These are phyloP conservation scores for Peromyscus aztecus DNA, from an alignment of 2,797 vertebrate genomes.

Conservation along the genomic window DNA sequence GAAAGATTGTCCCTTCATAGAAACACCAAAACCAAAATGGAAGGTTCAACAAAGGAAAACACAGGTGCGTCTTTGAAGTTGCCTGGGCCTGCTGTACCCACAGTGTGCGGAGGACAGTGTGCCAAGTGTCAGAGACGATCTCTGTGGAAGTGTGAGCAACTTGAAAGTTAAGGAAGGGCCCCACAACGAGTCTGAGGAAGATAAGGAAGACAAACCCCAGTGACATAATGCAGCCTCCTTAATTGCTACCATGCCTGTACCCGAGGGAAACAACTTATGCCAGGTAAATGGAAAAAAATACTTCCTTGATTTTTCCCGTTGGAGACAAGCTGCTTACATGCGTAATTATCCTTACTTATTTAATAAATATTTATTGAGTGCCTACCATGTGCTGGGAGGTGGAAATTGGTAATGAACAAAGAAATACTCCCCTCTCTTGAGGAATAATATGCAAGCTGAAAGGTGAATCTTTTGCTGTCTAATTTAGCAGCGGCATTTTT, in stretches of 20 bases:
- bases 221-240: conserved; percentile 44
- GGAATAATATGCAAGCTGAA: conserved; percentile 14
- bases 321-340: conserved; percentile 65
- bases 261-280: conserved; percentile 37
- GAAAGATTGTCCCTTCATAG: background rate
- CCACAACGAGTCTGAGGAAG: background rate
- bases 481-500: background rate
- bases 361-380: conserved; percentile 76
- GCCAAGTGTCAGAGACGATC: background rate
- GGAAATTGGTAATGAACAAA: conserved; percentile 49
- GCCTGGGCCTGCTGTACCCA: background rate
- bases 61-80: background rate
- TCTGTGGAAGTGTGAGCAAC: background rate
- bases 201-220: conserved; percentile 2
- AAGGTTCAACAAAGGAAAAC: background rate
- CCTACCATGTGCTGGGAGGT: conserved; percentile 57
- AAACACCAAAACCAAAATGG: background rate
- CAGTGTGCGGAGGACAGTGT: background rate
- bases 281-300: conserved; percentile 53
- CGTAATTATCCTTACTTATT: conserved; percentile 65
- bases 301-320: conserved; percentile 67
- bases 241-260: background rate
- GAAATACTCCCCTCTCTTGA: background rate
- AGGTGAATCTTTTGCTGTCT: background rate
- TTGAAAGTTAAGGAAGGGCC: background rate